Conservation (phyloP, 2,113 vertebrate species). For the rat (Rattus norvegicus) region DNA sequence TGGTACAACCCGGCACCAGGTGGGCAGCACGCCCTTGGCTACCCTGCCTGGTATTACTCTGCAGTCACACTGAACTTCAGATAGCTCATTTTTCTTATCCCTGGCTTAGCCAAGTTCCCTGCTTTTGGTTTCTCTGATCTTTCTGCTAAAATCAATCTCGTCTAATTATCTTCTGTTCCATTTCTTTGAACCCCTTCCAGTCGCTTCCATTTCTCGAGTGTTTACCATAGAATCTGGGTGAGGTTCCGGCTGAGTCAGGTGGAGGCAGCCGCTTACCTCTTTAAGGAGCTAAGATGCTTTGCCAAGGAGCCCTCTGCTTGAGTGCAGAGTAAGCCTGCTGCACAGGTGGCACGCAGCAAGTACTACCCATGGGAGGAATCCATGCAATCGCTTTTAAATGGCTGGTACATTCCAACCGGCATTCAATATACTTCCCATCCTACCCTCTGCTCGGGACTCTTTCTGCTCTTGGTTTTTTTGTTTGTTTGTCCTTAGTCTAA, state of each 20-base stretch:
- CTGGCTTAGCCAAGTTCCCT: constrained; percentile 8
- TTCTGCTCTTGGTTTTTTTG: not conserved
- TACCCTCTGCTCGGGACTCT: not conserved
- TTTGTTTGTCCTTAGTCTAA: not conserved
- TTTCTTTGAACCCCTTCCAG: constrained; percentile 69
- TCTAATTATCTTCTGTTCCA: constrained; percentile 72
- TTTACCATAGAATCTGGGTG: constrained; percentile 14
- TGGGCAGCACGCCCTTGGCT: not conserved
- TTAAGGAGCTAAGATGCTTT: not conserved
- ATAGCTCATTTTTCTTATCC: constrained; percentile 19
- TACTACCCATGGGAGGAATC: not conserved
- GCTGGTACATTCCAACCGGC: not conserved
- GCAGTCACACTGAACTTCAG: not conserved
- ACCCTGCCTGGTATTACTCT: not conserved
- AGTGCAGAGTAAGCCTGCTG: not conserved
- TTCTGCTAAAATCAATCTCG: constrained; percentile 70
- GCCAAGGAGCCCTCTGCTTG: not conserved
- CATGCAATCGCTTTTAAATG: not conserved
- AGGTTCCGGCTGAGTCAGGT: constrained; percentile 38
- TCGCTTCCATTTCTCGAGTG: constrained; percentile 50
- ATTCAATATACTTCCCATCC: not conserved
- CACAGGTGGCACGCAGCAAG: not conserved
- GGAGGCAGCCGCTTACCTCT: not conserved
- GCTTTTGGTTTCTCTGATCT: constrained; percentile 68
- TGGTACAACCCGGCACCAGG: fast-evolving